A percentile compares a stretch with the other conserved stretches of the same genome.
These are phyloP conservation scores for Lontra canadensis DNA, from an alignment of 2,113 vertebrate genomes.

Conservation along the genomic window DNA sequence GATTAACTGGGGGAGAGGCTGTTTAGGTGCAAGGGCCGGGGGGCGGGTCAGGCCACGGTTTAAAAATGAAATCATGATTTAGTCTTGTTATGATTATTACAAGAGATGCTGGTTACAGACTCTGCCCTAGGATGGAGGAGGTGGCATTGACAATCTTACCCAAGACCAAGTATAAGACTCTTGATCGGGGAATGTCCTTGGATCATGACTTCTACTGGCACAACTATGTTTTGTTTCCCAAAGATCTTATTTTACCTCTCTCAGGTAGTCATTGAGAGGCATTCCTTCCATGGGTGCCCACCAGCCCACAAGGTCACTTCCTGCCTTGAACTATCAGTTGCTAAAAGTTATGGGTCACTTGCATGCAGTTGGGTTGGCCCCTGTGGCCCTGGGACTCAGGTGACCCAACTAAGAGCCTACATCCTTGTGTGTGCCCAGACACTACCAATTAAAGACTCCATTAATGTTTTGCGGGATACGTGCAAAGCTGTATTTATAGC, in stretches of 20 bases:
- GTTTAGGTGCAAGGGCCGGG: neutral
- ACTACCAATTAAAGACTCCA: neutral
- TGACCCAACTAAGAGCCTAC: no score
- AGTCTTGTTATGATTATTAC: neutral
- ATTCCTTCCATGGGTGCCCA: no score
- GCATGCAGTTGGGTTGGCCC: neutral
- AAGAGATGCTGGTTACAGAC: neutral
- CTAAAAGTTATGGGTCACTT: neutral
- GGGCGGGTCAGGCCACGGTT: neutral
- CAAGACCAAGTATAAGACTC: neutral
- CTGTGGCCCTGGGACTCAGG: neutral
- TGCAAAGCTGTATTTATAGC: fast-evolving
- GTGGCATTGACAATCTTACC: neutral
- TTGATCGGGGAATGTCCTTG: neutral
- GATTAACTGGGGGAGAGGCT: neutral
- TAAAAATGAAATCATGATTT: neutral
- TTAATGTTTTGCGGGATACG: neutral
- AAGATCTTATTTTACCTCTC: neutral
- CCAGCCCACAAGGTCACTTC: neutral
- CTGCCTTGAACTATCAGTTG: neutral
- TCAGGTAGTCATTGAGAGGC: neutral
- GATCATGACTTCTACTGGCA: neutral
- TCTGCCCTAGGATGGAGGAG: neutral
- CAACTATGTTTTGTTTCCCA: neutral
- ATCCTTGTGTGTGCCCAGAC: no score